Conservation (phyloP, 2,113 vertebrate genomes). For the Argyrosomus japonicus region DNA sequence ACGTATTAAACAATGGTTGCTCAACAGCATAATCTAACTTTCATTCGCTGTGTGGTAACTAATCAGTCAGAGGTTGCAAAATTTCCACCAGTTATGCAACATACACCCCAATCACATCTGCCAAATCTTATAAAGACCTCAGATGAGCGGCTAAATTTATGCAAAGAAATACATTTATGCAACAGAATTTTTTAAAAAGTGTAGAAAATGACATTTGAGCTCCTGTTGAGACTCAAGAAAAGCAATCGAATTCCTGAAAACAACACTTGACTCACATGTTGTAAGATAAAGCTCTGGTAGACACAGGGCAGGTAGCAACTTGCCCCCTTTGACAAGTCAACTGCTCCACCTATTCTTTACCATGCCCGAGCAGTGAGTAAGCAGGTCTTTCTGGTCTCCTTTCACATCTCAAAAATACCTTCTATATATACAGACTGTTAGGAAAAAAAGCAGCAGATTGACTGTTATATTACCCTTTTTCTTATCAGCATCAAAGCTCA, state of each 20-base stretch:
- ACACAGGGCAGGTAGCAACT: slow-evolving; percentile 49
- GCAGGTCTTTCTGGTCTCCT: slow-evolving; percentile 15
- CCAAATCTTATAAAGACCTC: neutral
- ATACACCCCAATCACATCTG: neutral
- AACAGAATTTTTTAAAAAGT: neutral
- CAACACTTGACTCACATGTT: neutral
- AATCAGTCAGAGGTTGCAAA: slow-evolving; percentile 1
- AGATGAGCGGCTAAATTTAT: neutral
- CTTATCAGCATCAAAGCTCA: neutral
- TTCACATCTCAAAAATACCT: neutral
- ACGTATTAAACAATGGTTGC: slow-evolving; percentile 18
- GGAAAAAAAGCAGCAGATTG: neutral
- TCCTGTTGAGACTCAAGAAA: neutral
- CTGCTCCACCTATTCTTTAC: slow-evolving; percentile 23
- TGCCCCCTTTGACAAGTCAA: slow-evolving; percentile 26
- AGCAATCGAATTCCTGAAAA: neutral
- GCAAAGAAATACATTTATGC: neutral
- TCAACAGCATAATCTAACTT: neutral
- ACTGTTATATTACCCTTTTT: neutral
- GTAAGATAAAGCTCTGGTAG: slow-evolving; percentile 8
- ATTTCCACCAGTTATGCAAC: neutral
- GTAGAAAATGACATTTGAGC: neutral
- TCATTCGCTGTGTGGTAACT: neutral
- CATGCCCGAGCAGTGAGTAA: slow-evolving; percentile 20
- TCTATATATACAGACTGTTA: too few relatives aligned